Evolutionary conservation across 2,797 vertebrate species (phyloP).

Genomic region (Columba guinea): DNA sequence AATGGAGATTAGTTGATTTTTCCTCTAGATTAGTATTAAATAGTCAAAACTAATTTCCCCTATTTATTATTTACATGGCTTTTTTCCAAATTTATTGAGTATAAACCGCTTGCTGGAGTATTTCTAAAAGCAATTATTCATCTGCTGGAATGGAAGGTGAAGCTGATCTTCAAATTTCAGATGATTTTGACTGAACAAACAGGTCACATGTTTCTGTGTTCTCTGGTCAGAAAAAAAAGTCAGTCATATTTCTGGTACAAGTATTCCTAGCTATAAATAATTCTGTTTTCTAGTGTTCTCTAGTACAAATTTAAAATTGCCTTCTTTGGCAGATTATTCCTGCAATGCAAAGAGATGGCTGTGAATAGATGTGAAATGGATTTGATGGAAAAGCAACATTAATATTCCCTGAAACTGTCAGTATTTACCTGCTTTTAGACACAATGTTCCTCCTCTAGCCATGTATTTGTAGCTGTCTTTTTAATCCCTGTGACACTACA

Average conservation of each 20-base stretch:
- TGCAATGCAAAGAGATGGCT: neutral
- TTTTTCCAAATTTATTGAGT: neutral
- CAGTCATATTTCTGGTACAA: conserved; percentile 42
- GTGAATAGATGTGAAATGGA: neutral
- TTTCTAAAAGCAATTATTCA: neutral
- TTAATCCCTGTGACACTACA: neutral
- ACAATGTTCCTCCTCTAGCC: neutral
- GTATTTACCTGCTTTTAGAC: neutral
- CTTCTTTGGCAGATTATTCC: neutral
- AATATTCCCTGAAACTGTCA: neutral
- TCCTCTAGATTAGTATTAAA: neutral
- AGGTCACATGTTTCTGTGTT: neutral
- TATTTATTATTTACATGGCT: neutral
- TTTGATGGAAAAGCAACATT: neutral
- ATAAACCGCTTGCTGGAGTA: neutral
- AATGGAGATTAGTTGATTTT: neutral
- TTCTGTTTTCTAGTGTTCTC: conserved; percentile 41
- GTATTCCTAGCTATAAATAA: conserved; percentile 48
- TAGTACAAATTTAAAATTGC: neutral
- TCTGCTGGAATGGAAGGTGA: neutral
- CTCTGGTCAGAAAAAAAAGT: neutral
- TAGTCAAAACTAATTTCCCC: neutral
- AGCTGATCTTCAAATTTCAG: conserved; percentile 24
- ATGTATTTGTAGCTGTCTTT: neutral
- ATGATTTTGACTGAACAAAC: conserved; percentile 2